Base-by-base conservation (phyloP, 2,113 vertebrate species). In the Heterotilapia buettikoferi region DNA sequence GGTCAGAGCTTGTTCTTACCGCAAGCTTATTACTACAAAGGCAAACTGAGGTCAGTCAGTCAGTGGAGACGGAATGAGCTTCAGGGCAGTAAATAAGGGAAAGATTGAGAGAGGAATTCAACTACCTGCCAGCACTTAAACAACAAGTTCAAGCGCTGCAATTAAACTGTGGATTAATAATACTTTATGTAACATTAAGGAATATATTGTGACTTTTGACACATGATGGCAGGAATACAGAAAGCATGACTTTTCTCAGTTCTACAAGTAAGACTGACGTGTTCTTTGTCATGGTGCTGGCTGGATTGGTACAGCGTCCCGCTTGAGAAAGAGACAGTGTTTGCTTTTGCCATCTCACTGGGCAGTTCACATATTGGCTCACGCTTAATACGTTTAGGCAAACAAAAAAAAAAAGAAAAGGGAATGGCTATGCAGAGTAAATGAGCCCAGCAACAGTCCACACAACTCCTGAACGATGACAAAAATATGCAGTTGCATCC, bases 41-140 rank as follows among this genome's bases (percentile, higher is more conserved):
- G 61, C 81, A 89, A 86, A 89, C 89, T 91, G 88, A 33, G 83
- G 82, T 86, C 84, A 61, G 71, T 24, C 50, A 53, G 82, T 86
- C n/a, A 4, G 4, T 4, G 71, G 71, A 80, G 47, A 13, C 13
- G 14, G 26, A 56, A 54, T 31, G 63, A 9, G 4, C 80, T 82
- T 24, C 52, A 5, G 79, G 45, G 3, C 6, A 63, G n/a, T 63
- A 57, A 86, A 89, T 66, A 85, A 73, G 61, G 57, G 4, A 18
- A 50, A 10, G 43, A 31, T n/a, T 66, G 54, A 61, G 11, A n/a
- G 71, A n/a, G 40, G 82, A 43, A 84, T 18, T 38, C 14, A 13
- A 14, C 7, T 18, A 40, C 50, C 56, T 43, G 56, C 31, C 12
- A 21, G 47, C 12, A 7, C 53, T 78, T 12, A 56, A 80, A 50